phyloP scores from a whole-genome alignment of 1,140 invertebrate species.

The Heliconius nattereri region DNA sequence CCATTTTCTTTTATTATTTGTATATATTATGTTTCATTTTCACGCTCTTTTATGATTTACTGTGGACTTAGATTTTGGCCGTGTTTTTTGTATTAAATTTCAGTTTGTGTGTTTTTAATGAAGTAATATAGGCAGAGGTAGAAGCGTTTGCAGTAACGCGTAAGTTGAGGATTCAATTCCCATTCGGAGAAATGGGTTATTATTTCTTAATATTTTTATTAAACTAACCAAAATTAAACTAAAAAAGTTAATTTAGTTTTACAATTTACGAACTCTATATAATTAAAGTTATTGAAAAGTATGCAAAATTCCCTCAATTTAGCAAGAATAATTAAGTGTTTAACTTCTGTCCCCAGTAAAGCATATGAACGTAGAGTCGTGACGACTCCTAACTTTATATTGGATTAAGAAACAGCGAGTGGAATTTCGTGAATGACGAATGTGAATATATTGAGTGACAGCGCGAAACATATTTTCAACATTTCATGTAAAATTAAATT shows the following conservation, averaged over 20 bases:
- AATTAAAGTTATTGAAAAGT: neutral
- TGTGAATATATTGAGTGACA: neutral
- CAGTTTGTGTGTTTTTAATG: no score
- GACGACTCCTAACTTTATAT: neutral
- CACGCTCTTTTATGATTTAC: no score
- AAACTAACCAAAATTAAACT: no score
- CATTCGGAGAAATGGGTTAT: no score
- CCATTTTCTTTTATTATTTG: slow-evolving; percentile 3
- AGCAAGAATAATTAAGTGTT: neutral
- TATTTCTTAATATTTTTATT: no score
- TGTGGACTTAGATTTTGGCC: no score
- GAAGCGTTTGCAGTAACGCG: no score
- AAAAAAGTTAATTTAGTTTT: no score
- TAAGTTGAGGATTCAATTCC: no score
- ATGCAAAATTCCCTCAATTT: neutral
- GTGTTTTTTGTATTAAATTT: no score
- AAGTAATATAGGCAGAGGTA: no score
- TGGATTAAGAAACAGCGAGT: neutral
- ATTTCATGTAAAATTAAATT: neutral
- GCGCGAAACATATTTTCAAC: neutral
- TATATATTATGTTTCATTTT: neutral
- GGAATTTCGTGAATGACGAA: neutral
- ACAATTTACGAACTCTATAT: neutral
- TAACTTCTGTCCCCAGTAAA: neutral
- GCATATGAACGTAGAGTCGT: neutral